Evolutionary conservation across 2,888 invertebrate species (phyloP).

Genomic region (Unio pictorum): DNA sequence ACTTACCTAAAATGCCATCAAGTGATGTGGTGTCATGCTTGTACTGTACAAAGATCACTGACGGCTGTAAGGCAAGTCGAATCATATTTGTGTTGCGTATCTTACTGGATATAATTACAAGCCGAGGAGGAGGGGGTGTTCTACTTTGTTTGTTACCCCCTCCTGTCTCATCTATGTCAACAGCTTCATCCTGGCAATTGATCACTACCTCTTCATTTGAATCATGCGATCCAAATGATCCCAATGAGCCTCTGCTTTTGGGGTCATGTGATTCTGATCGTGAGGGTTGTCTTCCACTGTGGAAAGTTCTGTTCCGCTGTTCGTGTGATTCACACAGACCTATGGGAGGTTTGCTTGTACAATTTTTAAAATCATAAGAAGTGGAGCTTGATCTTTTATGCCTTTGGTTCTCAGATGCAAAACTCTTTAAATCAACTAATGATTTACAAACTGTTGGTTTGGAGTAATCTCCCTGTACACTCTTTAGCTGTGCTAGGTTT

Average conservation of each 20-base stretch:
- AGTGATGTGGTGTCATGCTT: constrained; percentile 70
- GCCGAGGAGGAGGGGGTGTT: constrained; percentile 30
- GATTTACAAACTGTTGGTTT: too few species aligned
- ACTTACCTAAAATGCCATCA: constrained; percentile 66
- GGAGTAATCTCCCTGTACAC: too few species aligned
- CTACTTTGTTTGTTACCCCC: constrained; percentile 15
- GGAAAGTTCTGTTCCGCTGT: background rate
- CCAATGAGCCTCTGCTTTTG: constrained; percentile 23
- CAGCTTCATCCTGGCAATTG: constrained; percentile 38
- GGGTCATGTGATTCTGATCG: constrained; percentile 21
- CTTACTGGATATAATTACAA: constrained; percentile 70
- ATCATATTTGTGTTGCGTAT: constrained; percentile 66
- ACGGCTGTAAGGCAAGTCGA: constrained; percentile 59
- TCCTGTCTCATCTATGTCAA: constrained; percentile 35
- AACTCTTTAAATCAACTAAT: too few species aligned
- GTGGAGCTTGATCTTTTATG: too few species aligned
- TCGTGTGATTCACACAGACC: constrained; percentile 1
- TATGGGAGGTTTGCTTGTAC: constrained; percentile 13
- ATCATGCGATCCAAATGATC: constrained; percentile 32
- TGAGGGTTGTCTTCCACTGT: background rate
- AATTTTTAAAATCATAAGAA: constrained; percentile 1
- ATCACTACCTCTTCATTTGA: constrained; percentile 39
- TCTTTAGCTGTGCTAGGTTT: too few species aligned
- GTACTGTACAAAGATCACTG: constrained; percentile 67
- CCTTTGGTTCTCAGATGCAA: too few species aligned